phyloP scores from a whole-genome alignment of 2,888 invertebrate species.

The Matsumyia berberina region DNA sequence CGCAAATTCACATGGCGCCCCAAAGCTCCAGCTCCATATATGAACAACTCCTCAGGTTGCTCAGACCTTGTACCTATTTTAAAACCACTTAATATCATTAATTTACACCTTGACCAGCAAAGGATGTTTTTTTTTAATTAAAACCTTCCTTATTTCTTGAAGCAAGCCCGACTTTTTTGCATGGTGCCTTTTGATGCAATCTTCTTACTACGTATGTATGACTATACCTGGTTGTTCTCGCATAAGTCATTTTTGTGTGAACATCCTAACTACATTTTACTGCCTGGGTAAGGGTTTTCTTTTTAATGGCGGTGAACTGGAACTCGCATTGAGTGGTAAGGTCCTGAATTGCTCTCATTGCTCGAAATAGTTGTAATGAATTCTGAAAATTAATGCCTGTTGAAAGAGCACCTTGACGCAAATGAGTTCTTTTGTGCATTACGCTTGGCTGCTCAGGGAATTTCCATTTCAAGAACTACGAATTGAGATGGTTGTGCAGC shows the following conservation, averaged over 20 bases:
- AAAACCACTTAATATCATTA: too few relatives aligned
- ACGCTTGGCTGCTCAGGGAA: slow-evolving; percentile 69
- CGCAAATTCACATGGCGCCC: too few relatives aligned
- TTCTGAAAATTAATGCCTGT: slow-evolving; percentile 70
- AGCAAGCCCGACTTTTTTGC: too few relatives aligned
- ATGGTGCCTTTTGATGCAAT: too few relatives aligned
- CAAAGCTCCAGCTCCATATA: too few relatives aligned
- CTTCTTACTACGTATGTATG: too few relatives aligned
- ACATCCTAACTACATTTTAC: slow-evolving; percentile 23
- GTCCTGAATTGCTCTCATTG: slow-evolving; percentile 19
- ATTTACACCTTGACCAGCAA: too few relatives aligned
- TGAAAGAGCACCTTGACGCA: slow-evolving; percentile 75
- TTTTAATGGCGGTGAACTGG: slow-evolving; percentile 47
- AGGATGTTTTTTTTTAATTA: too few relatives aligned
- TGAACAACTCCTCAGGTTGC: too few relatives aligned
- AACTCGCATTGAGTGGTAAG: background rate
- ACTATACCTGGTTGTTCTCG: too few relatives aligned
- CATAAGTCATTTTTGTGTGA: background rate
- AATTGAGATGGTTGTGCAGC: slow-evolving; percentile 64
- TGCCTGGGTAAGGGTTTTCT: slow-evolving; percentile 31
- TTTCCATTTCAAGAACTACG: slow-evolving; percentile 74
- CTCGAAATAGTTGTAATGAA: slow-evolving; percentile 73
- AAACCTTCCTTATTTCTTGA: too few relatives aligned
- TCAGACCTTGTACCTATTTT: too few relatives aligned
- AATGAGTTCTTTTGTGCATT: slow-evolving; percentile 73